Conservation (phyloP, 2,888 invertebrate species). For the Bugulina stolonifera region DNA sequence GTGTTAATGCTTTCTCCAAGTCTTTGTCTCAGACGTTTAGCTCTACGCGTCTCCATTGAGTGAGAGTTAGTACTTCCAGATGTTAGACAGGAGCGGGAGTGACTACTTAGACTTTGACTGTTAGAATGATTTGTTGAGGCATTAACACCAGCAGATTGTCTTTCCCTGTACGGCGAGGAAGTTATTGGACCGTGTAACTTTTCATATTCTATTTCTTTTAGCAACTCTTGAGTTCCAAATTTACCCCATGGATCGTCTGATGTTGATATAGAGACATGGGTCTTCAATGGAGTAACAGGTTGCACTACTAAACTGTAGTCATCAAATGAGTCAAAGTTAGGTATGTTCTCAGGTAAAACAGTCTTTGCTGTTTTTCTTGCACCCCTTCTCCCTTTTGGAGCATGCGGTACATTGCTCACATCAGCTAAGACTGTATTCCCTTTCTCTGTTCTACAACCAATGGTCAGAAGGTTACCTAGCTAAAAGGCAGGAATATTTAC, state of each 20-base stretch:
- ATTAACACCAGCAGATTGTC: background rate
- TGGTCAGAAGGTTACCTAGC: too few relatives aligned
- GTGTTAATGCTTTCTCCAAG: background rate
- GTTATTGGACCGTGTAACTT: background rate
- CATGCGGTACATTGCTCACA: background rate
- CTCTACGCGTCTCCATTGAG: background rate
- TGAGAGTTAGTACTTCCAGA: background rate
- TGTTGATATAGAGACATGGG: background rate
- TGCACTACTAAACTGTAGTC: slow-evolving; percentile 5
- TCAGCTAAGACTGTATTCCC: too few relatives aligned
- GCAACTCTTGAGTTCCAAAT: background rate
- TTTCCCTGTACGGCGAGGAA: background rate
- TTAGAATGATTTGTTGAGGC: background rate
- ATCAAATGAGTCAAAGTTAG: slow-evolving; percentile 23
- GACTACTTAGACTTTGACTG: background rate
- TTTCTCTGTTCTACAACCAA: too few relatives aligned
- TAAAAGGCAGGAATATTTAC: too few relatives aligned
- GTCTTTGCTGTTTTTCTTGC: background rate
- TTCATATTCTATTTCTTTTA: background rate
- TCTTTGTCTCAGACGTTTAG: background rate
- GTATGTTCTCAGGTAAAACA: slow-evolving; percentile 1
- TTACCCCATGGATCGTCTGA: background rate
- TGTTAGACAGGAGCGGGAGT: too few relatives aligned
- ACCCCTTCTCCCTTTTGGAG: background rate
- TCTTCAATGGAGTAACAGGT: background rate